Base-by-base conservation (phyloP, 2,888 invertebrate species). In the Platycheirus rosarum region DNA sequence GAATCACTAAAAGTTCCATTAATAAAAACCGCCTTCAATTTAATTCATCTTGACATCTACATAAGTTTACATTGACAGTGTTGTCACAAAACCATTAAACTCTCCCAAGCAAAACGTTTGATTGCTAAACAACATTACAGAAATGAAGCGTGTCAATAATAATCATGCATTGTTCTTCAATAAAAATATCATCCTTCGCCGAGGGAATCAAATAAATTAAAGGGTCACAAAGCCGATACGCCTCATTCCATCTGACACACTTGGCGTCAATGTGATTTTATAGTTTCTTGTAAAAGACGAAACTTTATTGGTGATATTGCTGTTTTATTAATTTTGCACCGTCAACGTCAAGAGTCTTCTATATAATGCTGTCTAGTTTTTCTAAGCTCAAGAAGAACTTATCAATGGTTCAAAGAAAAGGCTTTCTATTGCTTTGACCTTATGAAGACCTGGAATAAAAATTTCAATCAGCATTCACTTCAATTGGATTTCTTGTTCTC, bases 241-340 rank as follows among this genome's bases (percentile, higher is more conserved):
- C 20, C 20, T 40, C 8, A 4, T 60, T 53, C 40, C 20, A 66
- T 49, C 26, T 42, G 40, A 18, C 23, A 29, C 48, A 42, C 35
- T 51, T 68, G 60, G 60, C 60, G 60, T 51, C 60, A 75, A n/a
- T 26, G 42, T 14, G 37, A 29, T 53, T 69, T 60, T 75, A 69
- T 69, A 46, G 68, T 62, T 68, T 75, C 62, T 32, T 66, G 57
- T 32, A 57, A 74, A 70, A 32, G n/a, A n/a, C 29, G 48, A 2
- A 53, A n/a, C 8, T 13, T 35, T 20, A 53, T 40, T 23, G 40
- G 37, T 57, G 55, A 57, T 57, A 57, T 40, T 40, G 37, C 37
- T 23, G 14, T 57, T 57, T 57, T 40, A 57, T 57, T 57, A 40
- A 26, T 57, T 57, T 57, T 23, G 5, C 9, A 20, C 8, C 4